Evolutionary conservation across 2,888 invertebrate genomes (phyloP).

Genomic region (Lasioglossum leucozonium): DNA sequence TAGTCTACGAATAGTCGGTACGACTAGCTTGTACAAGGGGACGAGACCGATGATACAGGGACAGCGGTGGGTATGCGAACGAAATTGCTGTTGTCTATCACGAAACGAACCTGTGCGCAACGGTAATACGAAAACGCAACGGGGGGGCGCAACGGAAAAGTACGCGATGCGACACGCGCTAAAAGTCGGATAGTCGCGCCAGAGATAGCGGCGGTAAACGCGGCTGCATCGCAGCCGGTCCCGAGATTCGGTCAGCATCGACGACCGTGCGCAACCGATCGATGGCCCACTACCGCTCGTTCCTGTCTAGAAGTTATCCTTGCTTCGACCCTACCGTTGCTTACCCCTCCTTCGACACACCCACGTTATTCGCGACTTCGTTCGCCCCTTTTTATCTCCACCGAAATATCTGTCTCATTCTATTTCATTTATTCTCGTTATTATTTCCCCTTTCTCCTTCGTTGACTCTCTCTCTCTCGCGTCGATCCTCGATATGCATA

Average conservation of each 20-base stretch:
- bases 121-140: not conserved
- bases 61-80: not conserved
- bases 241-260: conserved; percentile 29
- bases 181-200: not conserved
- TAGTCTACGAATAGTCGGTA: not conserved
- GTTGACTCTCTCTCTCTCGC: not conserved
- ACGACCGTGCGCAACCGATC: conserved; percentile 78
- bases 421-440: not conserved
- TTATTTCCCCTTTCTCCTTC: not conserved
- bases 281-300: conserved; percentile 79
- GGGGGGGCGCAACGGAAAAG: not conserved
- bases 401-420: conserved; percentile 2
- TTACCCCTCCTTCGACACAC: conserved; percentile 15
- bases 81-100: not conserved
- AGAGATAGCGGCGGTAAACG: not conserved
- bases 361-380: not conserved
- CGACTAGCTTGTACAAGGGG: not conserved
- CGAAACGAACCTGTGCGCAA: not conserved
- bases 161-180: not conserved
- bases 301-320: conserved; percentile 29
- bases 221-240: not conserved
- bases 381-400: conserved; percentile 7
- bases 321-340: conserved; percentile 6
- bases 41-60: not conserved
- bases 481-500: not conserved